phyloP scores from a whole-genome alignment of 2,113 vertebrate genomes.

The Apistogramma diplotaenia region DNA sequence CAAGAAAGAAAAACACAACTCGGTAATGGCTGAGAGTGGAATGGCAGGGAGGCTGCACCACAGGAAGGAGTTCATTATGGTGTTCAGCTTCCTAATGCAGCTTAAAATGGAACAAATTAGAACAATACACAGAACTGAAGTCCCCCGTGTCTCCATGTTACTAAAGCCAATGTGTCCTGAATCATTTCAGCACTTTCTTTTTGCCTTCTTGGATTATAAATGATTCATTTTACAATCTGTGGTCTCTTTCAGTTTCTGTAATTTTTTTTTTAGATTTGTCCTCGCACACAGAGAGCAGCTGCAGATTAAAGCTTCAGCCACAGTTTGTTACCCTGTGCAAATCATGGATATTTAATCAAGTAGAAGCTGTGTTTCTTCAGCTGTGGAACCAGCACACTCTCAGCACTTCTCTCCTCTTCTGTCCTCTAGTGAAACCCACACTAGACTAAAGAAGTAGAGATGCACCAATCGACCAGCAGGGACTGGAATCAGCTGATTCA shows the following conservation, averaged over 20 bases:
- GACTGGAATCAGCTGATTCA: no score
- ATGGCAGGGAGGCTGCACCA: background rate
- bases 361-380: background rate
- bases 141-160: background rate
- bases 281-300: background rate
- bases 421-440: background rate
- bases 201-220: background rate
- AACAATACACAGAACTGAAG: background rate
- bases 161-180: background rate
- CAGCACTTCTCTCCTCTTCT: background rate
- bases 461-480: no score
- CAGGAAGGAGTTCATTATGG: background rate
- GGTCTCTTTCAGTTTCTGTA: background rate
- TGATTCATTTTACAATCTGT: constrained; percentile 7
- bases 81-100: constrained; percentile 3
- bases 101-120: constrained; percentile 6
- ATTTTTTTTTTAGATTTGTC: background rate
- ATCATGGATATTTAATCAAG: constrained; percentile 42
- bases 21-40: background rate
- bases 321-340: background rate
- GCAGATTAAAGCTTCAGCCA: background rate
- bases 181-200: background rate
- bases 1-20: background rate
- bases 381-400: background rate
- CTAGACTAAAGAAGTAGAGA: no score